These are phyloP conservation scores for Tragelaphus imberbis DNA, from an alignment of 2,113 vertebrate species.

Conservation along the genomic window DNA sequence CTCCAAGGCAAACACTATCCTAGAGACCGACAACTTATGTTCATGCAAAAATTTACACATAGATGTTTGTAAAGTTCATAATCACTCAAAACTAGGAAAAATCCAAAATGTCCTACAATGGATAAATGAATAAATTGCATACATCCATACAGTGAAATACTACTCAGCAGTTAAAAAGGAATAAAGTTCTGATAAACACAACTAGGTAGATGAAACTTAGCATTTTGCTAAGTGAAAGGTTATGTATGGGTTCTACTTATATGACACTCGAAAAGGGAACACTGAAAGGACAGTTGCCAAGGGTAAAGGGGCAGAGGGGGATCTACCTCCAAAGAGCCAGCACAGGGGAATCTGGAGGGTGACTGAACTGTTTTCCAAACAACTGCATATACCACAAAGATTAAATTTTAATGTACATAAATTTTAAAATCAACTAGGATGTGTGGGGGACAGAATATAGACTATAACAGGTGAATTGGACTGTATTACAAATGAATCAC, in stretches of 20 bases:
- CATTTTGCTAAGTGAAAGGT: background rate
- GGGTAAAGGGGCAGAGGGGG: too few species aligned
- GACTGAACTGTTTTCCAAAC: background rate
- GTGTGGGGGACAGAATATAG: conserved; percentile 28
- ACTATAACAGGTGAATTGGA: background rate
- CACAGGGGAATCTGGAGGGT: background rate
- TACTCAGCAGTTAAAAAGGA: background rate
- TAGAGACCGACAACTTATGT: background rate
- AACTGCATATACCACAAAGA: background rate
- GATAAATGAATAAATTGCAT: background rate
- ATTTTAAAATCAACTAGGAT: conserved; percentile 33
- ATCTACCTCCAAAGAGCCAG: background rate
- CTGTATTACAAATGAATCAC: background rate
- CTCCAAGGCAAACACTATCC: background rate
- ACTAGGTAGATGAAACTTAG: background rate
- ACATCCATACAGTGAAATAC: background rate
- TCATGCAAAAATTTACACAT: background rate
- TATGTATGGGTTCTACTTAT: background rate
- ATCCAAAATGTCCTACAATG: background rate
- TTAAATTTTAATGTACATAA: conserved; percentile 48
- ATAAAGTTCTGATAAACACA: background rate
- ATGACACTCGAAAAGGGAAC: background rate
- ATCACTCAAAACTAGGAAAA: background rate
- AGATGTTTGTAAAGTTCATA: background rate
- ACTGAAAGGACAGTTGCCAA: background rate